A percentile compares a stretch with the other conserved stretches of the same genome.
Evolutionary conservation across 2,797 vertebrate genomes (phyloP).

Genomic region (Todus mexicanus): DNA sequence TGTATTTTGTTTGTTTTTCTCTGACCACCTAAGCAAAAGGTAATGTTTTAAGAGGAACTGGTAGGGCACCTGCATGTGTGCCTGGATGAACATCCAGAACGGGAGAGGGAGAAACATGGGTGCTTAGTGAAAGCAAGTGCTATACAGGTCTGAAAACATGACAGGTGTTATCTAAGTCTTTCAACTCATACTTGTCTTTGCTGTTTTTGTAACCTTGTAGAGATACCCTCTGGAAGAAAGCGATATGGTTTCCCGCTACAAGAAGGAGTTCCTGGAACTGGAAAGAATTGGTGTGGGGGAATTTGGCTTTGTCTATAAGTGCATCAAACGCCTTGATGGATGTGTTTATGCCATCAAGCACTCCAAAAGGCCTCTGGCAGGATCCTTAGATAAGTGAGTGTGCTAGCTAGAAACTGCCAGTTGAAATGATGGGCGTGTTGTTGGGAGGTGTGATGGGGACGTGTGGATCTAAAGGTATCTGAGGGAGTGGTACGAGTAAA

Average conservation of each 20-base stretch:
- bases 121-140: neutral
- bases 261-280: constrained; percentile 94
- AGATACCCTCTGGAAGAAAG: constrained; percentile 82
- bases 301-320: constrained; percentile 94
- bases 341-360: constrained; percentile 96
- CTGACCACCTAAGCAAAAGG: neutral
- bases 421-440: neutral
- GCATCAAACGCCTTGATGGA: constrained; percentile 95
- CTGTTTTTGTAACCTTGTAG: constrained; percentile 69
- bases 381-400: constrained; percentile 93
- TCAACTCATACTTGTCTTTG: neutral
- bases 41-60: neutral
- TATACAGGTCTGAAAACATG: neutral
- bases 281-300: constrained; percentile 91
- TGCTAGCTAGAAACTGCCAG: neutral
- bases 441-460: constrained; percentile 1
- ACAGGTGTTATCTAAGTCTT: neutral
- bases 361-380: constrained; percentile 86
- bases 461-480: neutral
- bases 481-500: neutral
- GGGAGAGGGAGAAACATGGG: neutral
- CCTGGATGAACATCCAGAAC: neutral
- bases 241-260: constrained; percentile 91
- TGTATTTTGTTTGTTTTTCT: too few relatives aligned
- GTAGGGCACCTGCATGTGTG: fast-evolving